Evolutionary conservation across 2,113 vertebrate genomes (phyloP).

Genomic region (Mohoua ochrocephala): DNA sequence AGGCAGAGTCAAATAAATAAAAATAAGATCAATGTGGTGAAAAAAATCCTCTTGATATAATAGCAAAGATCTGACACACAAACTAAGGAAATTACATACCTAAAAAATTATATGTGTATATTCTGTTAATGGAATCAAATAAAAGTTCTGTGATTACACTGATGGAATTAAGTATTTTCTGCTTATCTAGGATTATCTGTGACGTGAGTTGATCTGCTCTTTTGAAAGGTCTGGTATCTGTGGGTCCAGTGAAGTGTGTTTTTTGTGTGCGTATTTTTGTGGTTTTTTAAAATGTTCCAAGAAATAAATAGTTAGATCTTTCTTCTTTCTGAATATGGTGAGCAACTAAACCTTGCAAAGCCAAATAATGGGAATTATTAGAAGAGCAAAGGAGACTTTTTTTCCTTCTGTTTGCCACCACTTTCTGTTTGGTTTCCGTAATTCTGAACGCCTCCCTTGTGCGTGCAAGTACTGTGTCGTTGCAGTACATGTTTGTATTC

Average conservation of each 20-base stretch:
- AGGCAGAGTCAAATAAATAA: neutral
- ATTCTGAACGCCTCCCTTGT: neutral
- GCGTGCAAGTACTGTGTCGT: neutral
- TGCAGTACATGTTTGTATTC: neutral
- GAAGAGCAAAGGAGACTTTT: neutral
- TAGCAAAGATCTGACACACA: neutral
- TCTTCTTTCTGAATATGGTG: neutral
- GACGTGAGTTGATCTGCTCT: neutral
- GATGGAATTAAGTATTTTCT: neutral
- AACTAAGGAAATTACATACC: neutral
- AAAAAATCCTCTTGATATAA: neutral
- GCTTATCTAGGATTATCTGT: neutral
- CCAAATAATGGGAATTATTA: neutral
- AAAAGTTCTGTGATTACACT: neutral
- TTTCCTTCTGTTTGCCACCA: neutral
- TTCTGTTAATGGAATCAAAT: neutral
- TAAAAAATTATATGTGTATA: neutral
- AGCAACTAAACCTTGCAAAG: neutral
- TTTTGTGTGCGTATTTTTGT: neutral
- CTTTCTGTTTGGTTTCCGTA: neutral
- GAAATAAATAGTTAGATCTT: neutral
- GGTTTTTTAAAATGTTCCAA: neutral
- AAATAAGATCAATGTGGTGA: neutral
- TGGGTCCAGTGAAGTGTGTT: neutral
- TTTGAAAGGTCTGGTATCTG: neutral